phyloP scores from a whole-genome alignment of 2,888 invertebrate species.

The Philereme vetulata region DNA sequence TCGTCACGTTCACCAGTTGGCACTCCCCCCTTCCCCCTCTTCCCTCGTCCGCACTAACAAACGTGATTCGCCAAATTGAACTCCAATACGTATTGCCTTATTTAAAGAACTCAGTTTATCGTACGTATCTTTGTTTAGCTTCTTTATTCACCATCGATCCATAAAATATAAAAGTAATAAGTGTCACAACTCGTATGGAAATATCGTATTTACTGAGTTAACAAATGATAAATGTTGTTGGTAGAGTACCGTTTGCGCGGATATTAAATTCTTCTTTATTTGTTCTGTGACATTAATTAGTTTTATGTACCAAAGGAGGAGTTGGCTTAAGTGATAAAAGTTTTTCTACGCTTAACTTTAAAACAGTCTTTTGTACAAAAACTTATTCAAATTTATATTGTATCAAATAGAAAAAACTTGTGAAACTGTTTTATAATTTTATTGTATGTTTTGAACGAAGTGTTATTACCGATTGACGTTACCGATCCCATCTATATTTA shows the following conservation, averaged over 20 bases:
- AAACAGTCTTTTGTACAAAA: background rate
- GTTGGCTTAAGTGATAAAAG: conserved; percentile 30
- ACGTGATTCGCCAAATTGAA: conserved; percentile 50
- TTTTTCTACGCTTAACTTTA: conserved; percentile 10
- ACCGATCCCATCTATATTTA: background rate
- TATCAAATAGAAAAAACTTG: too few species aligned
- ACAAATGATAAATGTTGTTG: conserved; percentile 52
- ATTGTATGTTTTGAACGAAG: background rate
- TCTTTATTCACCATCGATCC: conserved; percentile 36
- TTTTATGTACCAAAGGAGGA: conserved; percentile 42
- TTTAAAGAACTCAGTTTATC: conserved; percentile 42
- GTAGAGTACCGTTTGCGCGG: conserved; percentile 48
- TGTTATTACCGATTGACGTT: background rate
- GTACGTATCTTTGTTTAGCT: conserved; percentile 48
- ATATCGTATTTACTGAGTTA: conserved; percentile 46
- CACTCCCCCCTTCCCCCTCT: conserved; percentile 43
- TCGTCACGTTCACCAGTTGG: conserved; percentile 65
- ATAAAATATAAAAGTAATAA: conserved; percentile 41
- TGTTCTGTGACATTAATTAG: conserved; percentile 49
- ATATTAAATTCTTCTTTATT: conserved; percentile 57
- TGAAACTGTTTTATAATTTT: background rate
- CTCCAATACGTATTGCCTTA: conserved; percentile 37
- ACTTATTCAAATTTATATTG: background rate
- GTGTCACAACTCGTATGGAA: conserved; percentile 43
- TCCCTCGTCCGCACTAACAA: conserved; percentile 47